These are phyloP conservation scores for Myioborus melanocephalus DNA, from an alignment of 2,797 vertebrate genomes.

Conservation along the genomic window DNA sequence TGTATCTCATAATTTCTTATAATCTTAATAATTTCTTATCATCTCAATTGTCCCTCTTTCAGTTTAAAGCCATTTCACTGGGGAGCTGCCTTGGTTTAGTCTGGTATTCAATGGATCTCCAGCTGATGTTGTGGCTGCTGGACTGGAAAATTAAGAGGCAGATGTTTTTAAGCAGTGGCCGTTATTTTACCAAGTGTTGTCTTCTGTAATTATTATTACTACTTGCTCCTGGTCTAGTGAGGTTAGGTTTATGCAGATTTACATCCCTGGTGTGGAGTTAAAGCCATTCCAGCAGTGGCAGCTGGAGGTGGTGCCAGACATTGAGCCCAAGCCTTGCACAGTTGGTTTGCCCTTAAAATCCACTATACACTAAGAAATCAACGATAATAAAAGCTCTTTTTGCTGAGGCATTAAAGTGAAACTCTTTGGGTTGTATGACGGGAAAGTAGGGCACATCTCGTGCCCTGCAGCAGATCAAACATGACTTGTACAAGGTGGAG, in stretches of 20 bases:
- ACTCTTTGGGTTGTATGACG: neutral
- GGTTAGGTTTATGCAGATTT: neutral
- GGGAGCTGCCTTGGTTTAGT: neutral
- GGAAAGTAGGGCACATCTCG: slow-evolving; percentile 10
- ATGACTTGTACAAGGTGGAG: neutral
- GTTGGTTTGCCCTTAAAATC: neutral
- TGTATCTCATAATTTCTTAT: neutral
- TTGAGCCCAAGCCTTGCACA: neutral
- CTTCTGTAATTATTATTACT: neutral
- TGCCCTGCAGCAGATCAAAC: neutral
- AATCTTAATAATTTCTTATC: neutral
- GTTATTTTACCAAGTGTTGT: neutral
- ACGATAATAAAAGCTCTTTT: neutral
- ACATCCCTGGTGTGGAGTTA: neutral
- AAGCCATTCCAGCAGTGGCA: neutral
- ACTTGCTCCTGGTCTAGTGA: neutral
- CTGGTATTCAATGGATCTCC: neutral
- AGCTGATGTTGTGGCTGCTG: fast-evolving
- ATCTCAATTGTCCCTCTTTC: neutral
- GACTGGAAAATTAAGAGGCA: neutral
- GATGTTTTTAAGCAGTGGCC: neutral
- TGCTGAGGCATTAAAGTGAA: neutral
- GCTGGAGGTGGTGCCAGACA: neutral
- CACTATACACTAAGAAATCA: neutral
- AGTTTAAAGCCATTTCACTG: neutral